phyloP scores from a whole-genome alignment of 2,797 vertebrate species.

The Coregonus ussuriensis region DNA sequence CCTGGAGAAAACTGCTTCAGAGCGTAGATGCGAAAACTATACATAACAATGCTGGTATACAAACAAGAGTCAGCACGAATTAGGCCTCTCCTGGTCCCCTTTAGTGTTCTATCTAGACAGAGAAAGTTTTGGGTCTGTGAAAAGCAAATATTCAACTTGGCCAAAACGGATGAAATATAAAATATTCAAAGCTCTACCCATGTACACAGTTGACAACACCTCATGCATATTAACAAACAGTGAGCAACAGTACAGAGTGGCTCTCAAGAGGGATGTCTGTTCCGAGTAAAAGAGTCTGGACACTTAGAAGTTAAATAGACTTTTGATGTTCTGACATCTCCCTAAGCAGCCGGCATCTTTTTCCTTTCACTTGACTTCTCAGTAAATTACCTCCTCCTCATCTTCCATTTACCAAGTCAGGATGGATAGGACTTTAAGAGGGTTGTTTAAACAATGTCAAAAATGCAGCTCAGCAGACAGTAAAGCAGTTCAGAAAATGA shows the following conservation, averaged over 20 bases:
- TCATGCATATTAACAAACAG: not conserved
- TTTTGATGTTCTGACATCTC: conserved; percentile 24
- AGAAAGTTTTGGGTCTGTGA: not conserved
- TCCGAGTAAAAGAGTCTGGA: not conserved
- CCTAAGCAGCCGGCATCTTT: conserved; percentile 8
- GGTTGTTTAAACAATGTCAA: conserved; percentile 54
- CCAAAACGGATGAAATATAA: not conserved
- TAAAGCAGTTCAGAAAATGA: not conserved
- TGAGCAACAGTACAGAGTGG: not conserved
- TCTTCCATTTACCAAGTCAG: conserved; percentile 29
- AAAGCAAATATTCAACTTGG: not conserved
- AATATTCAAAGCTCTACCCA: not conserved
- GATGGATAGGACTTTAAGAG: conserved; percentile 55
- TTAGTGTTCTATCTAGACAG: not conserved
- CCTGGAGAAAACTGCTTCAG: not conserved
- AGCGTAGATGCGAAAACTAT: not conserved
- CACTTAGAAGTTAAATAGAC: not conserved
- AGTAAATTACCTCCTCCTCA: not conserved
- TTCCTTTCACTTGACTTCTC: conserved; percentile 29
- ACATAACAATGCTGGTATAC: no score
- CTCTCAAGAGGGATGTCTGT: not conserved
- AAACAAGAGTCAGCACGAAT: no score
- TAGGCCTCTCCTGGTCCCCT: no score
- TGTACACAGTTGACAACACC: not conserved
- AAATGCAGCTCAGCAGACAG: conserved; percentile 38